Evolutionary conservation across 1,140 invertebrate species (phyloP).

Genomic region (Magallana angulata): DNA sequence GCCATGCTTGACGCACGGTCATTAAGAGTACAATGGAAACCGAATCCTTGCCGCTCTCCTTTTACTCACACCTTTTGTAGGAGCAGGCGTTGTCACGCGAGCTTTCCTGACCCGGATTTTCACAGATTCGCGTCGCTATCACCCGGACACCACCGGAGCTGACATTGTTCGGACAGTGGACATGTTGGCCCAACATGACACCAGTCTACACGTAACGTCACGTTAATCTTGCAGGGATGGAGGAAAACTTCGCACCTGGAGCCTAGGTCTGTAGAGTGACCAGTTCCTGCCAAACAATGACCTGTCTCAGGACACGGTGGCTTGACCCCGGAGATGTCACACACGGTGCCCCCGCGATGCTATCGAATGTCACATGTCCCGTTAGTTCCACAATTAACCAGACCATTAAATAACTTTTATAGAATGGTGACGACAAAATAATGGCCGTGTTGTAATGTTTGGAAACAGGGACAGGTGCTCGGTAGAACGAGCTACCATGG

Average conservation of each 20-base stretch:
- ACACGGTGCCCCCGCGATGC: not conserved
- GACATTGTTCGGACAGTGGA: not conserved
- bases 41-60: not conserved
- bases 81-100: slow-evolving; percentile 4
- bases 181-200: slow-evolving; percentile 3
- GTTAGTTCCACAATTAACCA: not conserved
- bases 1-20: not conserved
- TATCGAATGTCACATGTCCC: not conserved
- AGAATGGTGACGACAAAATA: not conserved
- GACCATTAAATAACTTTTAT: not conserved
- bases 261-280: not conserved
- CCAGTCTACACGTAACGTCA: not conserved
- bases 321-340: not conserved
- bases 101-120: not conserved
- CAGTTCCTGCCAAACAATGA: not conserved
- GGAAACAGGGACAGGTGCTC: not conserved
- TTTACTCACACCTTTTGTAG: not conserved
- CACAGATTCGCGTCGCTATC: not conserved
- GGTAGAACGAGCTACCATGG: not conserved
- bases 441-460: not conserved
- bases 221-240: not conserved
- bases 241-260: not conserved
- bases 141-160: not conserved
- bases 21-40: not conserved
- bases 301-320: not conserved